Evolutionary conservation across 2,797 vertebrate genomes (phyloP), one percentile per base, ranked within the genome.

Genomic region (Jordanella pulchra): DNA sequence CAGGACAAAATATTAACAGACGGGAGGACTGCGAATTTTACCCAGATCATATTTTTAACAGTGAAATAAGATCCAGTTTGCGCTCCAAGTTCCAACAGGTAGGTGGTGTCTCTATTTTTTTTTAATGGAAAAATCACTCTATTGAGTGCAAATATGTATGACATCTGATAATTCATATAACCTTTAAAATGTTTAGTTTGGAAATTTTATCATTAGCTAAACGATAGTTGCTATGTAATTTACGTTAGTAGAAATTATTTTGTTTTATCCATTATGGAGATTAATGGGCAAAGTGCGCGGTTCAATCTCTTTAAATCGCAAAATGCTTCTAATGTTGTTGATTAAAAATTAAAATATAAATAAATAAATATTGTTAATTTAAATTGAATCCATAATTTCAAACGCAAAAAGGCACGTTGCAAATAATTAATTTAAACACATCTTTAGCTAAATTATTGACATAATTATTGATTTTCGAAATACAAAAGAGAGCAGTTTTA

Each of bases 401-500:
- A 14, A 15, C 9, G 12, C 0, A 15, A 63, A 65, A 14, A 50
- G 51, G 56, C 21, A 27, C 27, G 15, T 23, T 64, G 54, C 15
- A 42, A 54, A 69, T 48, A 30, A 60, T 50, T 64, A 53, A 45
- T 66, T 54, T 32, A 75, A 77, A 66, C 13, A 58, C 53, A 35
- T 23, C 61, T 60, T 72, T 55, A 72, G 68, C 50, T 76, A 64
- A 81, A 75, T 83, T 85, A 81, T 55, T 79, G 73, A 55, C 80
- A 73, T 67, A 75, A 42, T 76, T 89, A 93, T 93, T 87, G 90
- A 92, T 92, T 87, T 78, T 65, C 82, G 81, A 81, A 73, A 84
- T 77, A 75, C 84, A 84, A 89, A 89, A 86, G 77, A 87, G 87
- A 89, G 80, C 86, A 80, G 77, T 81, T 93, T 94, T 94, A 91